phyloP scores from a whole-genome alignment of 2,113 vertebrate genomes.

The Elephas maximus region DNA sequence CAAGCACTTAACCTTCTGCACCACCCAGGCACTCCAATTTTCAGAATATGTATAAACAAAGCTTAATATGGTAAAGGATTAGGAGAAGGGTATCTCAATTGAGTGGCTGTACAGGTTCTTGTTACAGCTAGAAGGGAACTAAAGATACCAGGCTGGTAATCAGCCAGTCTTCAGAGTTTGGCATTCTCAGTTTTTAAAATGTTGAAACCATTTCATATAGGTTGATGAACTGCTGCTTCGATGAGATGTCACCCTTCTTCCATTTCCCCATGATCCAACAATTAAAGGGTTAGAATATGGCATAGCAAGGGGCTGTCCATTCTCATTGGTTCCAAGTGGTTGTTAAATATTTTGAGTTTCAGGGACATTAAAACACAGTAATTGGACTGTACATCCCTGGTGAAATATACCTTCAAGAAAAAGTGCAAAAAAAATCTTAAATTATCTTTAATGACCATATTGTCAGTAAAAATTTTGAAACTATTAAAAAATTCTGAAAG shows the following conservation, averaged over 20 bases:
- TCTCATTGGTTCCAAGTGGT: neutral
- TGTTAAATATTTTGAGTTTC: neutral
- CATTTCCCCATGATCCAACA: neutral
- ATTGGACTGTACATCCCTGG: neutral
- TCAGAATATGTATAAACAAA: neutral
- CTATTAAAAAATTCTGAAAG: neutral
- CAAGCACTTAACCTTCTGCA: too few relatives aligned
- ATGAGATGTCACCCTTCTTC: neutral
- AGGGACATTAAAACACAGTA: neutral
- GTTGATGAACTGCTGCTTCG: neutral
- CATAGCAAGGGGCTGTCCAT: neutral
- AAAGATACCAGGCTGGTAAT: neutral
- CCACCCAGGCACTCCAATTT: neutral
- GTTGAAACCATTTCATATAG: neutral
- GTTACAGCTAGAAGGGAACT: neutral
- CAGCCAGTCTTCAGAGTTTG: neutral
- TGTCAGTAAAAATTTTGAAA: slow-evolving; percentile 25
- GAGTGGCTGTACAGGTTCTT: slow-evolving; percentile 10
- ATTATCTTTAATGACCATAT: neutral
- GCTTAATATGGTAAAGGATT: neutral
- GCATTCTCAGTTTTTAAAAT: neutral
- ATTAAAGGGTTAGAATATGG: neutral
- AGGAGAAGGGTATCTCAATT: neutral
- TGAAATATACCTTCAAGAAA: neutral
- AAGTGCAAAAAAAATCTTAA: too few relatives aligned